phyloP scores from a whole-genome alignment of 53 echinoderm and acorn worm species.

The Patiria pectinifera region DNA sequence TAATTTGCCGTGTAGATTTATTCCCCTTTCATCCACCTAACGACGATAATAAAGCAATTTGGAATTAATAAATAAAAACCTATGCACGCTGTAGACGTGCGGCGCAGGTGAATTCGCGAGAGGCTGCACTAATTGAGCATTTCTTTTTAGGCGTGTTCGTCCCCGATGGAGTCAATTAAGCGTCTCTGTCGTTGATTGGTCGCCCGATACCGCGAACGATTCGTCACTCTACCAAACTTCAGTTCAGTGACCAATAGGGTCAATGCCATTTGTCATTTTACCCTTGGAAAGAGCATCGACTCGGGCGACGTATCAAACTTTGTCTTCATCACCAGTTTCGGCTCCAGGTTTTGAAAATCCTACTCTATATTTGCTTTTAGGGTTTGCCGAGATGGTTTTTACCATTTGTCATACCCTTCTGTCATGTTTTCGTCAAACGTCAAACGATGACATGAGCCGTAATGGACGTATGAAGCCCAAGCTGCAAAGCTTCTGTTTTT shows the following conservation, averaged over 20 bases:
- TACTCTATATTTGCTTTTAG: too few relatives aligned
- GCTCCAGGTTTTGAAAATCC: too few relatives aligned
- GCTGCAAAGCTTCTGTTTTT: too few relatives aligned
- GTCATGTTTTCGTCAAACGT: too few relatives aligned
- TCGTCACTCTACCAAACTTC: neutral
- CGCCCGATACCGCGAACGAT: neutral
- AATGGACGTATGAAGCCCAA: too few relatives aligned
- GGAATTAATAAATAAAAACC: slow-evolving; percentile 35
- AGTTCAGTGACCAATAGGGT: neutral
- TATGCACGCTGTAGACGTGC: slow-evolving; percentile 2
- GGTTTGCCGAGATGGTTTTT: too few relatives aligned
- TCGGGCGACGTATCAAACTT: neutral
- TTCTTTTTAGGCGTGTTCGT: neutral
- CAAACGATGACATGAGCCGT: too few relatives aligned
- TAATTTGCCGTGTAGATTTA: slow-evolving; percentile 44
- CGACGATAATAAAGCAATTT: slow-evolving; percentile 49
- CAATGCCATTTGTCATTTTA: neutral
- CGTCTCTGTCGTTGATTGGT: slow-evolving; percentile 16
- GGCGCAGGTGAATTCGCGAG: slow-evolving; percentile 6
- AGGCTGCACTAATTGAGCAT: neutral
- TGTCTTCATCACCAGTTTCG: neutral
- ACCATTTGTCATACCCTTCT: too few relatives aligned
- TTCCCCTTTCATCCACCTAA: neutral
- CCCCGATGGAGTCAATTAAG: slow-evolving; percentile 14
- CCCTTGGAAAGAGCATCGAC: neutral